These are phyloP conservation scores for Hydractinia echinata DNA, from an alignment of 30 jellyfish, hydroid and myxozoan species.

Conservation along the genomic window DNA sequence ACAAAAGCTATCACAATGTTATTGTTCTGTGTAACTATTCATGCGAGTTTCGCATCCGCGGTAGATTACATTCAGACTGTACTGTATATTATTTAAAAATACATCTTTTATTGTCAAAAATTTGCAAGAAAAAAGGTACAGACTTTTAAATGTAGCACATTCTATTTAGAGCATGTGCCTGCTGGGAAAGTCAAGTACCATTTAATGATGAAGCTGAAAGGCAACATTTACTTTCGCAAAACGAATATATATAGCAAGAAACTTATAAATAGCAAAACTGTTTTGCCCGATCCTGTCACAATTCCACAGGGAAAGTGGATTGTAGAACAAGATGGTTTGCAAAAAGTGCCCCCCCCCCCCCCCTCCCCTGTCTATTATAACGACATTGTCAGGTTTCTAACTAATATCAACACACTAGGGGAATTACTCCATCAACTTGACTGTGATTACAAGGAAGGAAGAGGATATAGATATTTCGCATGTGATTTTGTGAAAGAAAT, in stretches of 20 bases:
- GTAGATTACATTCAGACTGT: too few species aligned
- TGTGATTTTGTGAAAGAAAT: not conserved
- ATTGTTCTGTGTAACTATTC: too few species aligned
- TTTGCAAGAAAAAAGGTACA: too few species aligned
- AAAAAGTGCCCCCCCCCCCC: not conserved
- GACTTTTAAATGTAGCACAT: too few species aligned
- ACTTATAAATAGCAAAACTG: not conserved
- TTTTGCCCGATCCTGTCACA: not conserved
- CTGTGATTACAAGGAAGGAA: conserved; percentile 12
- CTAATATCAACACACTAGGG: not conserved
- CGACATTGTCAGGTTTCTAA: not conserved
- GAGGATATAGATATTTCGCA: not conserved
- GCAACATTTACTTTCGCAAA: too few species aligned
- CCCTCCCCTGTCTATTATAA: not conserved
- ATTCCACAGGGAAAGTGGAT: not conserved
- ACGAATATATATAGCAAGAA: not conserved
- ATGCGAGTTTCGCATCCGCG: too few species aligned
- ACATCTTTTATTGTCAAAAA: too few species aligned
- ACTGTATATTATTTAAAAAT: too few species aligned
- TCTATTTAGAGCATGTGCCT: too few species aligned
- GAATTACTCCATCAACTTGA: not conserved
- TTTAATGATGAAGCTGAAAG: too few species aligned
- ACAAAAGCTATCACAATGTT: too few species aligned
- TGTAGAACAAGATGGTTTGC: not conserved
- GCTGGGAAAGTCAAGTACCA: too few species aligned